Evolutionary conservation across 2,113 vertebrate genomes (phyloP), one percentile per base, ranked within the genome.

Genomic region (Siphamia tubifer): DNA sequence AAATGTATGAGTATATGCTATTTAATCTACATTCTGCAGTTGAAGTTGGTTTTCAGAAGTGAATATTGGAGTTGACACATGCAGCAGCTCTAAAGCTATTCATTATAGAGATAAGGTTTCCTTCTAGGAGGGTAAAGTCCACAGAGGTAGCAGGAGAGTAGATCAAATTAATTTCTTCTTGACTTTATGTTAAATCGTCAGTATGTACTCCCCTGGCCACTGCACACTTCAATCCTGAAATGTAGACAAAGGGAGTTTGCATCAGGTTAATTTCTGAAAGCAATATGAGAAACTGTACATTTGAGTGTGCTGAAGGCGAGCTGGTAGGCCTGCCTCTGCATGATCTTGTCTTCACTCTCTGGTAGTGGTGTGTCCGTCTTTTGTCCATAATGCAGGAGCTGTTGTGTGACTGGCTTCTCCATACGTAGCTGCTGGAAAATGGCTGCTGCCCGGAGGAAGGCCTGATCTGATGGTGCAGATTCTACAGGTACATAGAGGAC

Each of bases 251-350:
- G 20, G 23, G 17, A 23, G 11, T 12, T 34, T 0, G 17, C 1
- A 23, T 25, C 8, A 24, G 25, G 11, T 16, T 9, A 4, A 27
- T 15, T 19, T 19, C 13, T 31, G 13, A 21, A 19, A 42, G 49
- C 42, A 34, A 28, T 21, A 8, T 4, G n/a, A 27, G 28, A 2
- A 1, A 28, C 20, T 44, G 89, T 87, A 97, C 96, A 97, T 86
- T 95, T 98, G n/a, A 97, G 81, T 31, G 94, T 76, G 78, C 3
- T 94, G 89, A 96, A 97, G 20, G 95, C 95, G 31, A 98, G 85
- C 17, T 96, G 91, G 0, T 94, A 95, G 60, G 92, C 92, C 1
- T 40, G 56, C 6, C 81, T 90, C 75, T 75, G 85, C 0, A 77
- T 74, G 27, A 51, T 6, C 31, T 91, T 90, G 58, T 94, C 91